These are phyloP conservation scores for Druceiella hillmani DNA, from an alignment of 2,888 invertebrate species.

Conservation along the genomic window DNA sequence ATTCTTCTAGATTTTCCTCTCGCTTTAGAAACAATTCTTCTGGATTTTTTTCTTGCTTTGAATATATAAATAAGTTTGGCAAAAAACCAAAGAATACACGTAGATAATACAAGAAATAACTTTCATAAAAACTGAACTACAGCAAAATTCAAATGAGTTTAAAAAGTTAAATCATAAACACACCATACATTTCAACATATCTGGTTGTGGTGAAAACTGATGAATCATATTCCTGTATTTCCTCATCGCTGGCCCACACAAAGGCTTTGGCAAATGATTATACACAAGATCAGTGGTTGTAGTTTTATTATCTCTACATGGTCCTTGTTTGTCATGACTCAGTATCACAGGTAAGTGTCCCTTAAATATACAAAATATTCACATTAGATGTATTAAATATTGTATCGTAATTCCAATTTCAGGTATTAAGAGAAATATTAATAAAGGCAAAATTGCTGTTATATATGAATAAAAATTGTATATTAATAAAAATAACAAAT, in stretches of 20 bases:
- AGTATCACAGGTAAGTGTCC: conserved; percentile 37
- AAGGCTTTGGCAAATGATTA: conserved; percentile 47
- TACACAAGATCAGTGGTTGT: conserved; percentile 50
- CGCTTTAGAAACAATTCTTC: too few species aligned
- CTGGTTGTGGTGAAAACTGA: conserved; percentile 40
- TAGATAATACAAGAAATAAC: too few species aligned
- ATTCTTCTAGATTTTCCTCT: too few species aligned
- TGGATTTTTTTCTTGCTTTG: too few species aligned
- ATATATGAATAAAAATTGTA: too few species aligned
- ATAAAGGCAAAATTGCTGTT: too few species aligned
- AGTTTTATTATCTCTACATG: conserved; percentile 43
- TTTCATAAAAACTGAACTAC: too few species aligned
- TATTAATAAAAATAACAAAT: too few species aligned
- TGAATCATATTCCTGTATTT: conserved; percentile 40
- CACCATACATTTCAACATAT: conserved; percentile 41
- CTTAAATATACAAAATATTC: conserved; percentile 28
- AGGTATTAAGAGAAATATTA: too few species aligned
- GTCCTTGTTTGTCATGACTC: conserved; percentile 39
- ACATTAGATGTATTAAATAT: conserved; percentile 5
- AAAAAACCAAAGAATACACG: too few species aligned
- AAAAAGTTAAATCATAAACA: conserved; percentile 25
- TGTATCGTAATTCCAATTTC: background rate
- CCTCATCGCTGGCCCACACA: conserved; percentile 38
- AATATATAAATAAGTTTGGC: too few species aligned
- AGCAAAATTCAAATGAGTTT: too few species aligned